These are phyloP conservation scores for Rallus limicola DNA, from an alignment of 2,113 vertebrate genomes.

Conservation along the genomic window DNA sequence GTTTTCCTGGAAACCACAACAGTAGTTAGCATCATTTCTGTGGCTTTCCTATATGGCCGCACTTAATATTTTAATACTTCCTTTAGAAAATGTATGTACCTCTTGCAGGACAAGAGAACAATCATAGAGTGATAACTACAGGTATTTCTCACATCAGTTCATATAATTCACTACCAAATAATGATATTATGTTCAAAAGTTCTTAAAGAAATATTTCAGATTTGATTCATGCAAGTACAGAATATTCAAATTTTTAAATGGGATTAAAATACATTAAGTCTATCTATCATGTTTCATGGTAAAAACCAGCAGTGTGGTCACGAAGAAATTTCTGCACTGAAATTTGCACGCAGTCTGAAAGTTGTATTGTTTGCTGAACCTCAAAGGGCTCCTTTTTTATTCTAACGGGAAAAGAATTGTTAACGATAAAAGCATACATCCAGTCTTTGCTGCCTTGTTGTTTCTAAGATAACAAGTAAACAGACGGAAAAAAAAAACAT, in stretches of 20 bases:
- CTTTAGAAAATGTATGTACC: background rate
- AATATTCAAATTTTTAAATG: background rate
- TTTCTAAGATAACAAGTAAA: background rate
- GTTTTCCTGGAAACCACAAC: background rate
- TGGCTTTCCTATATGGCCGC: background rate
- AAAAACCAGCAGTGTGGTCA: background rate
- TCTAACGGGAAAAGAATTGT: background rate
- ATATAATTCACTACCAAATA: background rate
- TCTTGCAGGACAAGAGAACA: background rate
- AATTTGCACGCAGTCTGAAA: background rate
- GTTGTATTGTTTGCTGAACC: background rate
- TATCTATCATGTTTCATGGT: background rate
- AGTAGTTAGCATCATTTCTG: background rate
- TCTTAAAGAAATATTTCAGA: background rate
- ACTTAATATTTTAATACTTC: background rate
- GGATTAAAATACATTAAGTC: constrained; percentile 26
- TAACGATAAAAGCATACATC: background rate
- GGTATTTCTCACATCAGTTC: background rate
- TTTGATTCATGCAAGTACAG: background rate
- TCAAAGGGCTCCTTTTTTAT: background rate
- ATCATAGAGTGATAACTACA: background rate
- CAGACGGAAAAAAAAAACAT: background rate
- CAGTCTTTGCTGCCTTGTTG: background rate
- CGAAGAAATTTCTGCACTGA: background rate
- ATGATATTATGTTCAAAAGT: background rate